Evolutionary conservation across 2,888 invertebrate species (phyloP).

Genomic region (Cyrtodaria siliqua): DNA sequence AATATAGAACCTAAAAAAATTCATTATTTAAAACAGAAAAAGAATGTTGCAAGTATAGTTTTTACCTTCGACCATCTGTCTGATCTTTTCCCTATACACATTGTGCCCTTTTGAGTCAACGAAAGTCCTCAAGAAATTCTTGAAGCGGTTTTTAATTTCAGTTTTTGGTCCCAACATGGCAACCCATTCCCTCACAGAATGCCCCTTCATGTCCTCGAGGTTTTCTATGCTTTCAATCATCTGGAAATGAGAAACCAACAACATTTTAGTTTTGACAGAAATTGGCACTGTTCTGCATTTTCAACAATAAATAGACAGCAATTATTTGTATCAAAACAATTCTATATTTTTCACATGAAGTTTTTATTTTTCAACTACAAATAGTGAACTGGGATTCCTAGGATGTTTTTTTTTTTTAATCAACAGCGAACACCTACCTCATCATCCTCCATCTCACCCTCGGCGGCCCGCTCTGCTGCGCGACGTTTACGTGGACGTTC

Average conservation of each 20-base stretch:
- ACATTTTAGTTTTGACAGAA: too few relatives aligned
- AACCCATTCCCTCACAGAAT: slow-evolving; percentile 98
- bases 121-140: slow-evolving; percentile 96
- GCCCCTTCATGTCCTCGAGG: slow-evolving; percentile 98
- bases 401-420: too few relatives aligned
- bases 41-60: too few relatives aligned
- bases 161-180: slow-evolving; percentile 97
- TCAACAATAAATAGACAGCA: too few relatives aligned
- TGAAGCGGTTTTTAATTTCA: slow-evolving; percentile 97
- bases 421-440: slow-evolving; percentile 87
- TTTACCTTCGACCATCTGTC: slow-evolving; percentile 95
- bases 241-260: slow-evolving; percentile 52
- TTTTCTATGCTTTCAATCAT: slow-evolving; percentile 98
- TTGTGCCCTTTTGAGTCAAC: slow-evolving; percentile 95
- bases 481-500: slow-evolving; percentile 90
- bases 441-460: slow-evolving; percentile 91
- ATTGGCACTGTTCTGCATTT: too few relatives aligned
- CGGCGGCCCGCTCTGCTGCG: slow-evolving; percentile 95
- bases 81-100: slow-evolving; percentile 96
- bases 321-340: too few relatives aligned
- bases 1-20: too few relatives aligned
- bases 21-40: too few relatives aligned
- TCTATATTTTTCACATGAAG: too few relatives aligned
- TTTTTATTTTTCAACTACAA: too few relatives aligned
- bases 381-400: too few relatives aligned